phyloP scores from a whole-genome alignment of 2,888 invertebrate genomes.

The Caenorhabditis sp. region DNA sequence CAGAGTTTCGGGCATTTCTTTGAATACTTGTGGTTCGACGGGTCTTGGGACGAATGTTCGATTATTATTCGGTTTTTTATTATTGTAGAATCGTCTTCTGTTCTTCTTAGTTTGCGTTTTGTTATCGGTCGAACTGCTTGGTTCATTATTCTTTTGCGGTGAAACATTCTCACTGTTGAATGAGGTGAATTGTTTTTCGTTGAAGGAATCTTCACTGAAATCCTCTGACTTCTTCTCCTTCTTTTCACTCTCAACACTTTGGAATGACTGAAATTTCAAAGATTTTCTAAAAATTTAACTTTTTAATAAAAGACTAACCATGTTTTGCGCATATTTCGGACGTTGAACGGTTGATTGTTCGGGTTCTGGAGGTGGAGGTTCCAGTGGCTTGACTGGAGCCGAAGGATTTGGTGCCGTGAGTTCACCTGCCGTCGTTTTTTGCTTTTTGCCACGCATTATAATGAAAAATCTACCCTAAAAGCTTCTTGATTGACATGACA shows the following conservation, averaged over 20 bases:
- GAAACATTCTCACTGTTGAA: not conserved
- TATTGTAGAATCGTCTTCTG: not conserved
- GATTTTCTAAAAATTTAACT: too few species aligned
- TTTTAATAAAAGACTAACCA: not conserved
- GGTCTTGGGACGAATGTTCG: not conserved
- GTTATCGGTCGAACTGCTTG: not conserved
- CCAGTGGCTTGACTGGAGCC: not conserved
- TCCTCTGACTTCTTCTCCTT: not conserved
- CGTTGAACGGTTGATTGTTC: not conserved
- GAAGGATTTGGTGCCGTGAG: not conserved
- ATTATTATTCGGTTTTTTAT: not conserved
- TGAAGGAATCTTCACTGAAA: not conserved
- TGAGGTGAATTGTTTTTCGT: not conserved
- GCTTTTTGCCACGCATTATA: not conserved
- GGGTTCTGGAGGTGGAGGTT: not conserved
- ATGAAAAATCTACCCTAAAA: not conserved
- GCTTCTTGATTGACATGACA: not conserved
- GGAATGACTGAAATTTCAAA: not conserved
- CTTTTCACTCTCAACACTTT: not conserved
- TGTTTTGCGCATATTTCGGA: conserved; percentile 6
- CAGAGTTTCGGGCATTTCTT: not conserved
- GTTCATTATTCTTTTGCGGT: not conserved
- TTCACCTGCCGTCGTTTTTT: not conserved
- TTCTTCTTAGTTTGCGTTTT: not conserved
- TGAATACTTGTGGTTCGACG: not conserved